phyloP scores from a whole-genome alignment of 2,113 vertebrate genomes.

The Zosterops borbonicus region DNA sequence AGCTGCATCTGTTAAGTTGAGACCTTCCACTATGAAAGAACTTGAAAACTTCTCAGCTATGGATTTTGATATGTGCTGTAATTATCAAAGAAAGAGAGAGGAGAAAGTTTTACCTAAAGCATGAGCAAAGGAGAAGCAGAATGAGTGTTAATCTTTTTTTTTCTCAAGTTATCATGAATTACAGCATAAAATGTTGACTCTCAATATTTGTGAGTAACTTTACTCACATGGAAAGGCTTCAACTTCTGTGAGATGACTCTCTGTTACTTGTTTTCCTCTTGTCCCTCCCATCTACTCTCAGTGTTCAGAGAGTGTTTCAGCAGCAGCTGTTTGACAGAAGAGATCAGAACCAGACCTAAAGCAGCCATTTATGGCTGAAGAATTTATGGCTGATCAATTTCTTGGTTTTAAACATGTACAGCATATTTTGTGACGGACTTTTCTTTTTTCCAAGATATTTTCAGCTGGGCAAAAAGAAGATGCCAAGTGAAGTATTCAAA shows the following conservation, averaged over 20 bases:
- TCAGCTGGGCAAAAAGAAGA: background rate
- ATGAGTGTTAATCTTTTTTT: background rate
- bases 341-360: background rate
- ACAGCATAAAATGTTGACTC: background rate
- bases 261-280: background rate
- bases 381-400: background rate
- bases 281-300: background rate
- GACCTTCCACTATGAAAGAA: background rate
- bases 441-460: background rate
- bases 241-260: background rate
- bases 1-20: background rate
- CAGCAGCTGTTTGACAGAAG: background rate
- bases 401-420: background rate
- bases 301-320: background rate
- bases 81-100: background rate
- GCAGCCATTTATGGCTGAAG: background rate
- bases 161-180: background rate
- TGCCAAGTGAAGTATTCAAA: background rate
- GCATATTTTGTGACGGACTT: background rate
- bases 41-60: background rate
- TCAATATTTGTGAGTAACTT: background rate
- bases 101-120: background rate
- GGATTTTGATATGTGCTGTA: fast-evolving
- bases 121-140: background rate
- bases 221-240: background rate